Evolutionary conservation across 2,113 vertebrate species (phyloP).

Genomic region (Macquaria australasica): DNA sequence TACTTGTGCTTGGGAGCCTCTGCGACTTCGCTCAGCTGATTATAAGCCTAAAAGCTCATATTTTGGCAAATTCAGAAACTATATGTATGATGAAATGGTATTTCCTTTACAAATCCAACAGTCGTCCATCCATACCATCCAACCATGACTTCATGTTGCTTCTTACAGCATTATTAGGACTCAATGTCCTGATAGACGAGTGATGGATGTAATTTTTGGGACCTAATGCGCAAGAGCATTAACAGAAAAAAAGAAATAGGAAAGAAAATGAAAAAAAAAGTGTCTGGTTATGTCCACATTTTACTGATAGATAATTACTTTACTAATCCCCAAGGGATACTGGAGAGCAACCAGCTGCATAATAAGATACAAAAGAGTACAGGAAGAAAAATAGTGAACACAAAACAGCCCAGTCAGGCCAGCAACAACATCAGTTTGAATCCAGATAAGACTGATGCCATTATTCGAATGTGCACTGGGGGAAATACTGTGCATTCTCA

Average conservation of each 20-base stretch:
- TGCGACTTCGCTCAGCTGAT: constrained; percentile 28
- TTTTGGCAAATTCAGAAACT: constrained; percentile 22
- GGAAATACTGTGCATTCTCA: not conserved
- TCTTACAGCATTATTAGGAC: not conserved
- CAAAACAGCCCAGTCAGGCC: not conserved
- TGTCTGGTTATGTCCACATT: constrained; percentile 23
- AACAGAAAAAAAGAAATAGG: not conserved
- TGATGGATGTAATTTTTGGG: constrained; percentile 3
- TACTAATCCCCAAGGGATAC: constrained; percentile 21
- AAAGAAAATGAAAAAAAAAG: not conserved
- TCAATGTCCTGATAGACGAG: not conserved
- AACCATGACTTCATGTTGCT: not conserved
- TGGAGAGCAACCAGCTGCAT: constrained; percentile 17
- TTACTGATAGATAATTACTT: constrained; percentile 51
- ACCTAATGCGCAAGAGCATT: not conserved
- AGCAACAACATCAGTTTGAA: constrained; percentile 26
- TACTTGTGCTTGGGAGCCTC: constrained; percentile 18
- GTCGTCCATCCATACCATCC: not conserved
- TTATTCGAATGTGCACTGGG: not conserved
- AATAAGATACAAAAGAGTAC: constrained; percentile 28
- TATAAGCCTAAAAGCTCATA: constrained; percentile 1
- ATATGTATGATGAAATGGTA: not conserved
- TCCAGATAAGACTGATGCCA: constrained; percentile 1
- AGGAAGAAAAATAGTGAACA: not conserved
- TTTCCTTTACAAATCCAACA: constrained; percentile 6